Evolutionary conservation across 2,888 invertebrate species (phyloP).

Genomic region (Mythimna pallens): DNA sequence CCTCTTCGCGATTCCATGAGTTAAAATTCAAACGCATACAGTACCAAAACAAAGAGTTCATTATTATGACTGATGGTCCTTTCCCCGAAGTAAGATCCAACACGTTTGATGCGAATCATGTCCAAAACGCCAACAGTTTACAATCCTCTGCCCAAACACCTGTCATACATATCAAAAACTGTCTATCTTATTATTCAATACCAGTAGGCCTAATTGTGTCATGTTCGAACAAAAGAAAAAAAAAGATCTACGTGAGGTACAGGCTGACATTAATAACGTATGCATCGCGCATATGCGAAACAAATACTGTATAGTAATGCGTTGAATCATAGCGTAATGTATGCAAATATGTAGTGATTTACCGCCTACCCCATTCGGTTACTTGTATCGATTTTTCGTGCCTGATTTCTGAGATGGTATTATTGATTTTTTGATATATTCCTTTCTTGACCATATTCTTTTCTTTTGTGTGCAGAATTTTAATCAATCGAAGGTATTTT

Average conservation of each 20-base stretch:
- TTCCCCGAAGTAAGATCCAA: conserved; percentile 38
- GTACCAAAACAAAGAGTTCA: conserved; percentile 23
- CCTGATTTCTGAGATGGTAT: conserved; percentile 42
- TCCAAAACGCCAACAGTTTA: conserved; percentile 32
- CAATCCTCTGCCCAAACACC: conserved; percentile 25
- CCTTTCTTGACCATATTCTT: conserved; percentile 56
- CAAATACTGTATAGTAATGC: conserved; percentile 82
- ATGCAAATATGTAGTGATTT: conserved; percentile 78
- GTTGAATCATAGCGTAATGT: conserved; percentile 81
- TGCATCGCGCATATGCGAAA: conserved; percentile 72
- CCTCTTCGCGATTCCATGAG: background rate
- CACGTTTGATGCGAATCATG: conserved; percentile 30
- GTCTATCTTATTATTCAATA: conserved; percentile 56
- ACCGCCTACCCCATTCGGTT: conserved; percentile 66
- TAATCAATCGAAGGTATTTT: conserved; percentile 34
- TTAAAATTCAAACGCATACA: background rate
- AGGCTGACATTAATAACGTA: conserved; percentile 68
- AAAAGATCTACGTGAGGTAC: conserved; percentile 53
- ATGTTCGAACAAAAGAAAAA: conserved; percentile 64
- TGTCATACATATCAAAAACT: conserved; percentile 55
- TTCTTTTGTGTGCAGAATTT: conserved; percentile 39
- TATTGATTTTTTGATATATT: conserved; percentile 48
- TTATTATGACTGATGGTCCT: conserved; percentile 21
- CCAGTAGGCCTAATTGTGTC: conserved; percentile 62
- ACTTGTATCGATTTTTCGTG: conserved; percentile 46